Evolutionary conservation across 2,113 vertebrate species (phyloP).

Genomic region (Podocnemis expansa): DNA sequence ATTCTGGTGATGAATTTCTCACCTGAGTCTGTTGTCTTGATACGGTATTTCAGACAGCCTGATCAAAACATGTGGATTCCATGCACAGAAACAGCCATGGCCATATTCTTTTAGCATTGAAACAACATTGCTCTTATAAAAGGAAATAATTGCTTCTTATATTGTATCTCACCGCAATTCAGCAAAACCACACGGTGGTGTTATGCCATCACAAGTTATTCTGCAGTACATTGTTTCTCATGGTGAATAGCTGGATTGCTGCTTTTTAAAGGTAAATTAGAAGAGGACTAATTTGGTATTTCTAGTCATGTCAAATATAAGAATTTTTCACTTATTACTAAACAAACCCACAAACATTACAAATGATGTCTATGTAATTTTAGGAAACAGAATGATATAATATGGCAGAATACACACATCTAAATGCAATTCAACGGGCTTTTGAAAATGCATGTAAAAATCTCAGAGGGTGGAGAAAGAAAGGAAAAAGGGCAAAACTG

Average conservation of each 20-base stretch:
- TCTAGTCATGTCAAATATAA: conserved; percentile 13
- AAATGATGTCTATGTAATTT: conserved; percentile 31
- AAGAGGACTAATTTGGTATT: conserved; percentile 10
- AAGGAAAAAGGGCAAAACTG: background rate
- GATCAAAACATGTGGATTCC: background rate
- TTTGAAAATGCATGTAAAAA: background rate
- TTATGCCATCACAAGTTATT: background rate
- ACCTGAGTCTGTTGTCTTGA: rapidly evolving
- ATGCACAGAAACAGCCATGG: background rate
- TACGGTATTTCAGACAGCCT: rapidly evolving
- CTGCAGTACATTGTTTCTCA: background rate
- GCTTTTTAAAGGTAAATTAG: background rate
- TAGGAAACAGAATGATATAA: background rate
- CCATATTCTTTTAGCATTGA: background rate
- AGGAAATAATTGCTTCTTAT: background rate
- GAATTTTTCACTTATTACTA: conserved; percentile 11
- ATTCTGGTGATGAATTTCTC: rapidly evolving
- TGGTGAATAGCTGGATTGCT: background rate
- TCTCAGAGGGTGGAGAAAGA: background rate
- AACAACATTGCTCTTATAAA: conserved; percentile 3
- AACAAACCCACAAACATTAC: conserved; percentile 45
- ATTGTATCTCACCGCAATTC: background rate
- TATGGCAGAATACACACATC: conserved; percentile 11
- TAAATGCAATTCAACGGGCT: background rate
- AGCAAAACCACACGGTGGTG: background rate